phyloP scores from a whole-genome alignment of 2,888 invertebrate species.

The Poecilus cupreus region DNA sequence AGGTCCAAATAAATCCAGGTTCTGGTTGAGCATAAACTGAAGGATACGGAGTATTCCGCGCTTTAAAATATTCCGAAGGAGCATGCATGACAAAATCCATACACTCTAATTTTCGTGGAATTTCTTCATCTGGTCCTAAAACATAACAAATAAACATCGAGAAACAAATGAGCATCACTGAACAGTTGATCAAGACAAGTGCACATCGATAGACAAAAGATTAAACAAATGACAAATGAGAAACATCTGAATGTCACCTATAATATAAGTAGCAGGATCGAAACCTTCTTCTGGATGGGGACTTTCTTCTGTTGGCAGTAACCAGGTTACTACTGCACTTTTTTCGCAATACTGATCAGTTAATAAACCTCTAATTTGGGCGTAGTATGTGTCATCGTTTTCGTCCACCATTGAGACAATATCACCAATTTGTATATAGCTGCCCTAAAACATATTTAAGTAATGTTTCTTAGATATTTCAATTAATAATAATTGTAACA shows the following conservation, averaged over 20 bases:
- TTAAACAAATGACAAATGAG: too few species aligned
- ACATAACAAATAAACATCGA: conserved; percentile 53
- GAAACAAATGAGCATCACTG: neutral
- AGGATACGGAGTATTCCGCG: conserved; percentile 86
- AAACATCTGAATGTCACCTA: too few species aligned
- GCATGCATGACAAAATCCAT: conserved; percentile 96
- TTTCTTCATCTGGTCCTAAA: conserved; percentile 91
- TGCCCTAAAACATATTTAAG: conserved; percentile 73
- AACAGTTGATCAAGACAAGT: neutral
- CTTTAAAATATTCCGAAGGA: conserved; percentile 91
- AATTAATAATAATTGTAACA: neutral
- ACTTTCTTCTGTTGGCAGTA: conserved; percentile 89
- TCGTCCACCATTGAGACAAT: conserved; percentile 89
- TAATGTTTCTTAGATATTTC: conserved; percentile 13
- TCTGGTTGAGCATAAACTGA: conserved; percentile 70
- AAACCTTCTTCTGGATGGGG: conserved; percentile 86
- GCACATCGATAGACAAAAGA: too few species aligned
- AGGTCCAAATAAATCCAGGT: conserved; percentile 81
- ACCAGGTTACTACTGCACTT: conserved; percentile 94
- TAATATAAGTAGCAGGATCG: conserved; percentile 91
- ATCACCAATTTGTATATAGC: conserved; percentile 92
- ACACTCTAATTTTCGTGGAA: conserved; percentile 88
- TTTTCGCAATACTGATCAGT: conserved; percentile 96
- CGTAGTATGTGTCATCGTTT: conserved; percentile 87
- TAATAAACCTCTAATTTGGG: conserved; percentile 91